These are phyloP conservation scores for Zophobas atratus DNA, from an alignment of 1,140 invertebrate genomes.

Conservation along the genomic window DNA sequence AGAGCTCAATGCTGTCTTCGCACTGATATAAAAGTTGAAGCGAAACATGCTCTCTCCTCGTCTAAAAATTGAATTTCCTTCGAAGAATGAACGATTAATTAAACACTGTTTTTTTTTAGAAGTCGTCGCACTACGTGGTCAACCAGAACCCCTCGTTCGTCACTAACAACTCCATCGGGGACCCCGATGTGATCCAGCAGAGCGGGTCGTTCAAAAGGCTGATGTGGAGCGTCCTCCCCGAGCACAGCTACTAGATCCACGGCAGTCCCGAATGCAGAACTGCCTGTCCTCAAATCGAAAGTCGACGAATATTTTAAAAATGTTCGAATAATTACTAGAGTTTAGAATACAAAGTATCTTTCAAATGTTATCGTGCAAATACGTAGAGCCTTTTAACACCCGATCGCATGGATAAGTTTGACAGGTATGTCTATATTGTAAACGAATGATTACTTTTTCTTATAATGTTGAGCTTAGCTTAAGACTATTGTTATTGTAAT, in stretches of 20 bases:
- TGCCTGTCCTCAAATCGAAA: constrained; percentile 16
- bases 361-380: constrained; percentile 55
- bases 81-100: too few relatives aligned
- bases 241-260: constrained; percentile 78
- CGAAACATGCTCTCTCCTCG: too few relatives aligned
- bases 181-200: constrained; percentile 87
- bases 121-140: constrained; percentile 50
- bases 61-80: too few relatives aligned
- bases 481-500: constrained; percentile 41
- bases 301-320: constrained; percentile 60
- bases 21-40: too few relatives aligned
- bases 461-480: constrained; percentile 41
- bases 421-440: constrained; percentile 50
- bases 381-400: constrained; percentile 59
- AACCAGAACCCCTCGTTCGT: constrained; percentile 60
- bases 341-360: constrained; percentile 52
- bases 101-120: constrained; percentile 49
- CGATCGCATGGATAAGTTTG: constrained; percentile 51
- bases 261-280: not conserved
- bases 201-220: constrained; percentile 92
- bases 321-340: constrained; percentile 55
- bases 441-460: constrained; percentile 39
- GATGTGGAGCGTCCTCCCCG: constrained; percentile 90
- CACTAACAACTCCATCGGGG: constrained; percentile 68
- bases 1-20: too few relatives aligned